Conservation (phyloP, 2,797 vertebrate species). For the Prionace glauca region DNA sequence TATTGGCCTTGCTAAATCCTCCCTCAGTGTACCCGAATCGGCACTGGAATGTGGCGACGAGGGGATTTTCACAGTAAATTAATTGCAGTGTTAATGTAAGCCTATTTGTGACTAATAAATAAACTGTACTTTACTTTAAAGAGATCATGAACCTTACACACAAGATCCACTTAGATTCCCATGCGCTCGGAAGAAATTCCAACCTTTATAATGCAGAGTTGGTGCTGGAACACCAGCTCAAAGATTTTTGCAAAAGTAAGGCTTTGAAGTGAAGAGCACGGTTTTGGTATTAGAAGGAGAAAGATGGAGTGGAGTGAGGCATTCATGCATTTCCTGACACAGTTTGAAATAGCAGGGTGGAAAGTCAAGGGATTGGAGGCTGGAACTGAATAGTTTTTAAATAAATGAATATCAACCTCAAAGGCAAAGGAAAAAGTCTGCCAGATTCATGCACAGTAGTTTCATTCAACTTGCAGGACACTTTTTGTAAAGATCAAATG, state of each 20-base stretch:
- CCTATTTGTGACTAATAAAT: too few relatives aligned
- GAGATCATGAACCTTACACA: neutral
- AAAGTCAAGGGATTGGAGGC: neutral
- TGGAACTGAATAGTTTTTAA: neutral
- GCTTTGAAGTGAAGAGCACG: neutral
- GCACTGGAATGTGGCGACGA: too few relatives aligned
- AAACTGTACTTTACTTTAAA: too few relatives aligned
- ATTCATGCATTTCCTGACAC: neutral
- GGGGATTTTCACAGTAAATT: too few relatives aligned
- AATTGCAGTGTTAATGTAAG: too few relatives aligned
- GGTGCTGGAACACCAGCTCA: neutral
- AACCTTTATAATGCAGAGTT: neutral
- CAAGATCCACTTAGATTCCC: neutral
- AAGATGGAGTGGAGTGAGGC: neutral
- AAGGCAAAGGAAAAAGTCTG: neutral
- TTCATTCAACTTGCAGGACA: neutral
- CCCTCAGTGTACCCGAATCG: too few relatives aligned
- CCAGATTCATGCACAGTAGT: neutral
- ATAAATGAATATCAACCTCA: neutral
- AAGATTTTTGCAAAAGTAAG: neutral
- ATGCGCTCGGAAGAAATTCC: neutral
- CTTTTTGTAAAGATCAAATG: neutral
- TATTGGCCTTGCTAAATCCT: too few relatives aligned
- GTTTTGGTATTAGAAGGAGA: neutral
- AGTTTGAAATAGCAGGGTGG: neutral